Conservation (phyloP, 2,113 vertebrate genomes). For the Protobothrops mucrosquamatus region DNA sequence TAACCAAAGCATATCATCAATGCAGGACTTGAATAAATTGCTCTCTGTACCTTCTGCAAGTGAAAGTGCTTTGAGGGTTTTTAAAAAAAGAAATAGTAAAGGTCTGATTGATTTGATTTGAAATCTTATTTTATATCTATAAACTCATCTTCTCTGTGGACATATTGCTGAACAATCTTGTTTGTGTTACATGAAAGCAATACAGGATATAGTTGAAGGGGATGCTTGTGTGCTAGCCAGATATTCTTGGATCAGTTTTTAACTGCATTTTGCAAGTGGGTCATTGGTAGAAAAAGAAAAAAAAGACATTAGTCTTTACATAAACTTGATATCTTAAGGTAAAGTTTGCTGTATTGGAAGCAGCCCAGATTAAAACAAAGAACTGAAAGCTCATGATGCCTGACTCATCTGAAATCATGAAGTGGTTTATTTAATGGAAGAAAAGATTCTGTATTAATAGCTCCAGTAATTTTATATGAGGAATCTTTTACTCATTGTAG, state of each 20-base stretch:
- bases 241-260: constrained; percentile 40
- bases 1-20: constrained; percentile 53
- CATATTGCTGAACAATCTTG: constrained; percentile 6
- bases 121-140: constrained; percentile 26
- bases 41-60: background rate
- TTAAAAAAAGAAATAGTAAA: background rate
- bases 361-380: constrained; percentile 22
- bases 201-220: constrained; percentile 19
- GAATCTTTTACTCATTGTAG: background rate
- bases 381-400: constrained; percentile 17
- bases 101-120: constrained; percentile 25
- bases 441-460: constrained; percentile 19
- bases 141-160: constrained; percentile 13
- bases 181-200: constrained; percentile 30
- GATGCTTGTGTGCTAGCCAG: constrained; percentile 36
- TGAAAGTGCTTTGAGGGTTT: background rate
- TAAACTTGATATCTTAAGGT: constrained; percentile 47
- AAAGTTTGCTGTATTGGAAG: constrained; percentile 36
- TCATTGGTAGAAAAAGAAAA: constrained; percentile 17
- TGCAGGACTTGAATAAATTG: constrained; percentile 10
- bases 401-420: background rate
- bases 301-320: constrained; percentile 44
- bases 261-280: constrained; percentile 38
- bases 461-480: background rate
- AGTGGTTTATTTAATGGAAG: constrained; percentile 17